Percentiles rank a stretch among this genome's conserved stretches.
Evolutionary conservation across 2,888 invertebrate genomes (phyloP).

Genomic region (Eulithis testata): DNA sequence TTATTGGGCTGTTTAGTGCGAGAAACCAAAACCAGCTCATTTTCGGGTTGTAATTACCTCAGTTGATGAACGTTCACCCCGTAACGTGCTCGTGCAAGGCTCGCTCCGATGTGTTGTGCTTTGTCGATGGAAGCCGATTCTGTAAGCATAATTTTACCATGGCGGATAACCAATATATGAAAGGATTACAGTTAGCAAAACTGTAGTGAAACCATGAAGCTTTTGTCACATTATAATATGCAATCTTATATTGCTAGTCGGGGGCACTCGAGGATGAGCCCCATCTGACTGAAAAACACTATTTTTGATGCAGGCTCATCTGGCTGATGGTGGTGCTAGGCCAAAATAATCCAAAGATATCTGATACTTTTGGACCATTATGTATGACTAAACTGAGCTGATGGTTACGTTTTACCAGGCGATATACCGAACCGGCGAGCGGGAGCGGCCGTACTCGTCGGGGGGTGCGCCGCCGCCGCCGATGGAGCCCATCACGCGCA

Average conservation of each 20-base stretch:
- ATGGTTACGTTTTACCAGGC: slow-evolving; percentile 55
- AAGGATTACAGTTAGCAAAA: not conserved
- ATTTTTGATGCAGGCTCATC: no score
- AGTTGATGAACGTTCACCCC: slow-evolving; percentile 22
- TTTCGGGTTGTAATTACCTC: slow-evolving; percentile 18
- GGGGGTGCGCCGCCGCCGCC: slow-evolving; percentile 85
- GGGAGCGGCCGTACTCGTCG: slow-evolving; percentile 84
- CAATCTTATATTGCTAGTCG: no score
- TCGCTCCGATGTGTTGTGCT: slow-evolving; percentile 12
- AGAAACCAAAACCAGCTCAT: slow-evolving; percentile 19
- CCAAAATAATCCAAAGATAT: no score
- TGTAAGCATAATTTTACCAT: not conserved
- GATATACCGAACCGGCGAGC: slow-evolving; percentile 83
- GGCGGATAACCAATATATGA: no score
- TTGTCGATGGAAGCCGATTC: slow-evolving; percentile 6
- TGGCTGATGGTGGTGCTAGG: no score
- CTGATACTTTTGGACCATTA: no score
- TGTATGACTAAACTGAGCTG: not conserved
- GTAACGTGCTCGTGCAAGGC: slow-evolving; percentile 4
- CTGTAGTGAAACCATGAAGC: no score
- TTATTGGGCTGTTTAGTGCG: slow-evolving; percentile 24
- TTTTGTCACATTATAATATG: no score
- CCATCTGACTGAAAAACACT: no score
- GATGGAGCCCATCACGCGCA: slow-evolving; percentile 91
- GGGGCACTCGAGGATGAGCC: not conserved